Evolutionary conservation across 2,113 vertebrate genomes (phyloP).

Genomic region (Pavo muticus): DNA sequence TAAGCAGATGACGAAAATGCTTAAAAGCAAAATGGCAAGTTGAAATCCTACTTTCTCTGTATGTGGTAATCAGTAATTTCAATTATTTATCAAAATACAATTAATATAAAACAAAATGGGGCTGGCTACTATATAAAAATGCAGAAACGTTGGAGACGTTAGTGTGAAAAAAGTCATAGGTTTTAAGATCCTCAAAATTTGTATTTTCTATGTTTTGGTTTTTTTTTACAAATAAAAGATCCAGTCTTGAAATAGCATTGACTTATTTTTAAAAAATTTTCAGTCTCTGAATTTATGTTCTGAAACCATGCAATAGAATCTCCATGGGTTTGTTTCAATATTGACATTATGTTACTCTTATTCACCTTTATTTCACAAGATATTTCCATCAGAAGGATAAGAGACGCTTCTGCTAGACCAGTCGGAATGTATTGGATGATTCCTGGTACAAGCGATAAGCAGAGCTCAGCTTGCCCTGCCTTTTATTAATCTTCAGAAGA

Average conservation of each 20-base stretch:
- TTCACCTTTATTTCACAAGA: not conserved
- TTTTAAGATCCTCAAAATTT: conserved; percentile 19
- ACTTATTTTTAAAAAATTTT: not conserved
- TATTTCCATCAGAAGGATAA: not conserved
- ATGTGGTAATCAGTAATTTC: conserved; percentile 14
- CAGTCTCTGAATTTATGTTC: not conserved
- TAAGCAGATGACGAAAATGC: conserved; percentile 40
- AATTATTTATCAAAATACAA: conserved; percentile 29
- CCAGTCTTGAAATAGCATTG: not conserved
- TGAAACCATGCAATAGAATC: not conserved
- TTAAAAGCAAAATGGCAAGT: conserved; percentile 43
- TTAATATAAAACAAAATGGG: conserved; percentile 14
- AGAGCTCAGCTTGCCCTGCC: not conserved
- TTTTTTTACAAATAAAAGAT: not conserved
- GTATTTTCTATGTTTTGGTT: not conserved
- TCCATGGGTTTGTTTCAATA: not conserved
- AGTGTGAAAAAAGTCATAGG: not conserved
- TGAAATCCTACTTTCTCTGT: conserved; percentile 10
- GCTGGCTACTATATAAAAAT: not conserved
- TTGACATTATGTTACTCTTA: not conserved
- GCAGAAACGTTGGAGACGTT: not conserved
- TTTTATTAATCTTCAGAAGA: not conserved
- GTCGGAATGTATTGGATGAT: not conserved
- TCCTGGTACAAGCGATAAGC: not conserved
- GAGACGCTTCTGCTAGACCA: not conserved